Base-by-base conservation (phyloP, 2,113 vertebrate genomes). In the Sapajus apella region DNA sequence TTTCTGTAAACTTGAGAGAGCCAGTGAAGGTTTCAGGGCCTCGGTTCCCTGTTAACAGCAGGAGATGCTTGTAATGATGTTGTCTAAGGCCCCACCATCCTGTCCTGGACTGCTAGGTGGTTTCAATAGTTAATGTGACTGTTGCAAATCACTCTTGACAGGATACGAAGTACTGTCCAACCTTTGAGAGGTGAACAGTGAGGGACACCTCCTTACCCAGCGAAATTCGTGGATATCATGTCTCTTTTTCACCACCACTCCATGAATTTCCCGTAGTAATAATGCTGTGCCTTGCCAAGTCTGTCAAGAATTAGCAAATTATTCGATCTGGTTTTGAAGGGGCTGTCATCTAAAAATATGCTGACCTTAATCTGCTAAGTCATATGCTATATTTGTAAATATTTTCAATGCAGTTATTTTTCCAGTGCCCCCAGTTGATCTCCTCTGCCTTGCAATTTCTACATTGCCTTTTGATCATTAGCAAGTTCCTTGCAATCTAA, bases 401-500 rank as follows among this genome's bases (percentile, higher is more conserved):
- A 37, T 76, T 80, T 93, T 92, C 89, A 94, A 32, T 83, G 55
- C 27, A 30, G 12, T 23, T 75, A 80, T 87, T 95, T 87, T 85
- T 68, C 21, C 14, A 95, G 1, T 4, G 52, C 90, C 32, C 90
- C 91, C 13, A 52, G 20, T 58, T 88, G 61, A 81, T 94, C 43
- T 90, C n/a, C 21, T 64, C 64, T 90, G 30, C n/a, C 58, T 94
- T 96, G 40, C 3, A 94, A 87, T 81, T 90, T 94, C 37, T 58
- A 52, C 45, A 66, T 72, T 96, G 66, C 61, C 61, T 97, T 77
- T 73, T 20, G 86, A 30, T 82, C 66, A 45, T 61, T 58, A 79
- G 16, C 70, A 95, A 73, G 92, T 90, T 92, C 80, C 77, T 94
- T 95, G 9, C 64, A 43, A 70, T 86, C 52, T 97, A 58, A 95